Evolutionary conservation across 2,888 invertebrate genomes (phyloP).

Genomic region (Clunio marinus): DNA sequence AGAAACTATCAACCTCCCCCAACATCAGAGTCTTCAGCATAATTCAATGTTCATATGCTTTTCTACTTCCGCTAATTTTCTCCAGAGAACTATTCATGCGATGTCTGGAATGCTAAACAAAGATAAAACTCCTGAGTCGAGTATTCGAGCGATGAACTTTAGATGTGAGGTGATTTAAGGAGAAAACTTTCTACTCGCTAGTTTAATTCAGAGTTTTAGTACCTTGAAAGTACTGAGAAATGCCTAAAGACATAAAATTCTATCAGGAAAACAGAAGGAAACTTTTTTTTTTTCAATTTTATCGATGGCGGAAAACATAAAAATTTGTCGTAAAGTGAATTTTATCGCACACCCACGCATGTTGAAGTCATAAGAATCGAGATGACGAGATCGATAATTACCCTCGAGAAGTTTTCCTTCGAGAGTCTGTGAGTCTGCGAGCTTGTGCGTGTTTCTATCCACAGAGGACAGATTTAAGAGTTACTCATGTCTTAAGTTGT

Average conservation of each 20-base stretch:
- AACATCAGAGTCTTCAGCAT: neutral
- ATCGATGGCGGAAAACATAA: neutral
- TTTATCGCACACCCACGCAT: too few relatives aligned
- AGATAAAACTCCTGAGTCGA: neutral
- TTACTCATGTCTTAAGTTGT: neutral
- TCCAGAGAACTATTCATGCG: neutral
- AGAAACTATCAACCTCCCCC: neutral
- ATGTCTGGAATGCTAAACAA: slow-evolving; percentile 14
- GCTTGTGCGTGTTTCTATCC: too few relatives aligned
- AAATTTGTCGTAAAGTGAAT: slow-evolving; percentile 1
- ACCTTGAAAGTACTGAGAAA: neutral
- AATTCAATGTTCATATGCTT: neutral
- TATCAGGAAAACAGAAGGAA: too few relatives aligned
- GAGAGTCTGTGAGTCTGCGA: neutral
- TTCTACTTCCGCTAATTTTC: slow-evolving; percentile 19
- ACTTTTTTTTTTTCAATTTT: too few relatives aligned
- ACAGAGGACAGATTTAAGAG: too few relatives aligned
- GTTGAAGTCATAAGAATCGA: too few relatives aligned
- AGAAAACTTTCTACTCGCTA: neutral
- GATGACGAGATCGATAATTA: neutral
- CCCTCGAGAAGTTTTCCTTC: neutral
- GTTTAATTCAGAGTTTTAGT: neutral
- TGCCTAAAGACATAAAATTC: neutral
- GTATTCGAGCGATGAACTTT: neutral
- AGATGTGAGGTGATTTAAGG: neutral